Evolutionary conservation across 2,888 invertebrate species (phyloP).

Genomic region (Rotaria sp.): DNA sequence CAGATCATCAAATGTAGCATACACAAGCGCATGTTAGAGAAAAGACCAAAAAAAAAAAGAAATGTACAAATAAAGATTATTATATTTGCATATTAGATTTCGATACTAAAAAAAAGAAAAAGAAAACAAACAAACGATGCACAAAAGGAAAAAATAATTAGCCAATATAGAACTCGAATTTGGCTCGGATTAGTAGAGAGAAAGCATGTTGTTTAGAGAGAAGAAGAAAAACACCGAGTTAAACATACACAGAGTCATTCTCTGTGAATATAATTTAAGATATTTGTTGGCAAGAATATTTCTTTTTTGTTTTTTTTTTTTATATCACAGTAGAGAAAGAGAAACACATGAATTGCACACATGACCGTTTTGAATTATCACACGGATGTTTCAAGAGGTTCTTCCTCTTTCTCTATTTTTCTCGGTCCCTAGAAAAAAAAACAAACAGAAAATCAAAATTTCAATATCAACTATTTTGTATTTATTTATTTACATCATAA

Average conservation of each 20-base stretch:
- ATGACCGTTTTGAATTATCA: not conserved
- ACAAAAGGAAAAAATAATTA: not conserved
- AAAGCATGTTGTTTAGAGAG: not conserved
- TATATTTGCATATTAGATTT: not conserved
- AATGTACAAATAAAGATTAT: not conserved
- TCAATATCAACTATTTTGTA: not conserved
- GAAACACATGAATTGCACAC: not conserved
- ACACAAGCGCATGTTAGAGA: not conserved
- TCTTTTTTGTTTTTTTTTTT: not conserved
- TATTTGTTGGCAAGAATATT: not conserved
- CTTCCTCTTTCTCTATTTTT: not conserved
- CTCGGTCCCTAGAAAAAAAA: not conserved
- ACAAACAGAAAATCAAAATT: not conserved
- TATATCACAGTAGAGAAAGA: constrained; percentile 12
- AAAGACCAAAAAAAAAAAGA: not conserved
- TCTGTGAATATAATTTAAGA: not conserved
- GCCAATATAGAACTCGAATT: not conserved
- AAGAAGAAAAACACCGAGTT: constrained; percentile 4
- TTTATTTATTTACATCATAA: not conserved
- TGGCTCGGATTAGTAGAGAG: not conserved
- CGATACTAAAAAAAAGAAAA: not conserved
- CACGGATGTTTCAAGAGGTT: constrained; percentile 23
- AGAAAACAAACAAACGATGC: not conserved
- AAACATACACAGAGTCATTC: constrained; percentile 10
- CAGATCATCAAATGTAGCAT: not conserved